Evolutionary conservation across 2,797 vertebrate genomes (phyloP).

Genomic region (Hoplostethus mediterraneus): DNA sequence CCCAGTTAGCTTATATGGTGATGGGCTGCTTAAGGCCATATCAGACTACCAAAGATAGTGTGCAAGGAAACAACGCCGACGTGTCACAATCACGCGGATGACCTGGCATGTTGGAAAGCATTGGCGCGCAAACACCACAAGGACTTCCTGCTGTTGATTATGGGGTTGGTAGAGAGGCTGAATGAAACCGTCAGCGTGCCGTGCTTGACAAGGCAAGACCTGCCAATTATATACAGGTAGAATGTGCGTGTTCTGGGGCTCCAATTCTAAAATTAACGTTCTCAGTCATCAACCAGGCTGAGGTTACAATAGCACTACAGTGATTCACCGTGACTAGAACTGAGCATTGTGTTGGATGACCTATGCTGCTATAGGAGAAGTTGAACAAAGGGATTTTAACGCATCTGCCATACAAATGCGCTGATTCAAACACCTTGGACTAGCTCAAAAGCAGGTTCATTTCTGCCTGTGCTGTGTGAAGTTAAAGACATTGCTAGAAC

Average conservation of each 20-base stretch:
- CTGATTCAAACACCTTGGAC: background rate
- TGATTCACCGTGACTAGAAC: conserved; percentile 44
- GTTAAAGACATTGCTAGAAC: background rate
- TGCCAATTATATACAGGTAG: conserved; percentile 78
- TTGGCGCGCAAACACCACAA: conserved; percentile 56
- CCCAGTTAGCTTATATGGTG: background rate
- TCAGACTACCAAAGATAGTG: conserved; percentile 8
- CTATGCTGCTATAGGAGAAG: background rate
- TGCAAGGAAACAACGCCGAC: conserved; percentile 39
- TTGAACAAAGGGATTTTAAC: background rate
- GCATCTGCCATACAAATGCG: background rate
- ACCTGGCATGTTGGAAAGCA: conserved; percentile 58
- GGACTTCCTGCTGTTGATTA: conserved; percentile 84
- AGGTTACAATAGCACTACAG: conserved; percentile 26
- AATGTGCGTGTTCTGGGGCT: conserved; percentile 57
- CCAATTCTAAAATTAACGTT: conserved; percentile 66
- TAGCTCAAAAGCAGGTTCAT: background rate
- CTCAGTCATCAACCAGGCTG: conserved; percentile 36
- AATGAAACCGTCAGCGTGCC: conserved; percentile 63
- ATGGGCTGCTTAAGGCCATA: conserved; percentile 18
- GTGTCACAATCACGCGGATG: conserved; percentile 69
- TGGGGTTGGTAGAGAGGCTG: conserved; percentile 70
- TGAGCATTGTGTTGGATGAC: background rate
- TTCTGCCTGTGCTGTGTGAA: background rate
- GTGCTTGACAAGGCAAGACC: conserved; percentile 68